Evolutionary conservation across 1,140 invertebrate genomes (phyloP), one percentile per base, ranked within the genome.

Genomic region (Hylaeus anthracinus): DNA sequence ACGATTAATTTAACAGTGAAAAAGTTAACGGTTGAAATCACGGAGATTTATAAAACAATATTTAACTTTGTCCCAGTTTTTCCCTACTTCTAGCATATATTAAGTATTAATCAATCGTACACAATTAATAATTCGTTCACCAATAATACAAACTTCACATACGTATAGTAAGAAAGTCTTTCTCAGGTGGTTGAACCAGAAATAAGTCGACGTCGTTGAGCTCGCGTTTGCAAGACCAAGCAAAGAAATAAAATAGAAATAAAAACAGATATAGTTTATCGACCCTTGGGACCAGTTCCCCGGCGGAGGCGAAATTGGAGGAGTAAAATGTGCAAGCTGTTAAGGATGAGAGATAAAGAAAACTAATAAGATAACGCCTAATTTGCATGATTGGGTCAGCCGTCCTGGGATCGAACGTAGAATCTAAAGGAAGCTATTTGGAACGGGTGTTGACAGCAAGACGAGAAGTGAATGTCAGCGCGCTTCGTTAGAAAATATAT

Each of bases 271-370:
- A 76, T 85, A 64, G 70, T 79, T 84, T 85, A 85, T 85, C 69
- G 84, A 85, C 56, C 69, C n/a, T 3, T 10, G 82, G 48, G 69
- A 73, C 56, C 71, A 61, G 77, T 79, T 73, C 43, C 56, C 63
- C 51, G 10, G 14, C 45, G 56, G 72, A 81, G 60, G 37, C 39
- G 56, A 85, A 71, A 76, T 67, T 74, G 72, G 53, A 73, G 63
- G 71, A 86, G 84, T 86, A 86, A 73, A 79, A 79, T 79, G 71
- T 73, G 70, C 77, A 64, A 79, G 77, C 77, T 79, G 77, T 79
- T 79, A 79, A 61, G 77, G 77, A 73, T 73, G 71, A 60, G n/a
- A 72, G 71, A 79, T 79, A 79, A 79, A 79, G 77, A 71, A 67
- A 79, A 73, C 77, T 79, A 79, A 79, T 79, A 79, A 79, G 77